Percentiles rank a stretch among this genome's conserved stretches.
These are phyloP conservation scores for Hyperopisus bebe DNA, from an alignment of 2,113 vertebrate genomes.

Conservation along the genomic window DNA sequence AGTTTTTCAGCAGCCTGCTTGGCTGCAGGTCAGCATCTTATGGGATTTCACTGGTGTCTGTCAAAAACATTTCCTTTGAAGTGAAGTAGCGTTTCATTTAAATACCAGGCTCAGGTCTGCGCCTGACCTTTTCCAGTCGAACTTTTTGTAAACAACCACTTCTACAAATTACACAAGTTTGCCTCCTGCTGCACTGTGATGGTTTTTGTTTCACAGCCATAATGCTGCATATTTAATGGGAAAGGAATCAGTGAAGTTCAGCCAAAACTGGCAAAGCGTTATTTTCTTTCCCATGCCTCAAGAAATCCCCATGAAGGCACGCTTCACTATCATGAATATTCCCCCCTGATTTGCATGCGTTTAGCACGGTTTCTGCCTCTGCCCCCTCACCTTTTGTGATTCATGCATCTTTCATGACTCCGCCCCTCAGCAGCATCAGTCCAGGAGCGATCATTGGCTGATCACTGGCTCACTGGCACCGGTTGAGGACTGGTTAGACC, in stretches of 20 bases:
- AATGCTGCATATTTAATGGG: conserved; percentile 44
- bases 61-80: background rate
- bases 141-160: background rate
- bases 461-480: conserved; percentile 21
- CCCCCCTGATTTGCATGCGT: conserved; percentile 50
- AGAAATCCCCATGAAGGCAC: conserved; percentile 43
- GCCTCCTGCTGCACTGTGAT: background rate
- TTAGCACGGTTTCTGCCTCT: conserved; percentile 46
- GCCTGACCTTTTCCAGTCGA: background rate
- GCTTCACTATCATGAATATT: conserved; percentile 58
- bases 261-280: conserved; percentile 49
- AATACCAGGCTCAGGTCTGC: background rate
- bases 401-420: conserved; percentile 42
- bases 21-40: background rate
- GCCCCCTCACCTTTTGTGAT: conserved; percentile 45
- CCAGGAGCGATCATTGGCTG: conserved; percentile 36
- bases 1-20: background rate
- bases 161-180: background rate
- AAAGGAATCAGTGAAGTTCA: conserved; percentile 49
- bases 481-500: conserved; percentile 57
- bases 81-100: background rate
- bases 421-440: conserved; percentile 31
- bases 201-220: conserved; percentile 20
- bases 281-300: conserved; percentile 46
- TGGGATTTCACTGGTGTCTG: background rate